These are phyloP conservation scores for Hippoglossus stenolepis DNA, from an alignment of 2,113 vertebrate genomes.

Conservation along the genomic window DNA sequence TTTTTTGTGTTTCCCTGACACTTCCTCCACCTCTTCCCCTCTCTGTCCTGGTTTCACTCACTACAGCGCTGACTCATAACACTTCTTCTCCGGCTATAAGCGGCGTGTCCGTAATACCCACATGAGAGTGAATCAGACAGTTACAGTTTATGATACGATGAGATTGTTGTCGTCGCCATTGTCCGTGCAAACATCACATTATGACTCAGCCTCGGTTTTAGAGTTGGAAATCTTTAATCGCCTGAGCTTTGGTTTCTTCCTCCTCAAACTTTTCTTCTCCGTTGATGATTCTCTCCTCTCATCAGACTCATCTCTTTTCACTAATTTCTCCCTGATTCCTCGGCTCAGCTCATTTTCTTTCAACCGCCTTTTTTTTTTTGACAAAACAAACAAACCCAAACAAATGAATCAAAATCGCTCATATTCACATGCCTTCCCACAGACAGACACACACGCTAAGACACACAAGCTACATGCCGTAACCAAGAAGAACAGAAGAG, in stretches of 20 bases:
- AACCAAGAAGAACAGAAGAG: slow-evolving; percentile 3
- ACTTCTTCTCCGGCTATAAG: not conserved
- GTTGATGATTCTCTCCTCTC: slow-evolving; percentile 46
- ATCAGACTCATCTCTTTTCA: slow-evolving; percentile 11
- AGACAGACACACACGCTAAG: no score
- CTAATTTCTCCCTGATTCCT: slow-evolving; percentile 55
- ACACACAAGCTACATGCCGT: not conserved
- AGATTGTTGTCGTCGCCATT: slow-evolving; percentile 13
- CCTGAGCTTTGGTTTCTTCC: slow-evolving; percentile 25
- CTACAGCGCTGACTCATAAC: slow-evolving; percentile 16
- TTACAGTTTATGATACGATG: not conserved
- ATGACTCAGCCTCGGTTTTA: slow-evolving; percentile 5
- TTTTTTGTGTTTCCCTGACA: not conserved
- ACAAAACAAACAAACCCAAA: slow-evolving; percentile 19
- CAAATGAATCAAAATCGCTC: no score
- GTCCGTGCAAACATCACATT: not conserved
- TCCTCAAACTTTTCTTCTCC: slow-evolving; percentile 53
- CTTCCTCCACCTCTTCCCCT: not conserved
- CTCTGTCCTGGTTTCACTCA: slow-evolving; percentile 34
- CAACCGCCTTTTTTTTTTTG: slow-evolving; percentile 11
- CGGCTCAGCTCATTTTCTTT: slow-evolving; percentile 34
- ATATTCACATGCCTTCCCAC: no score
- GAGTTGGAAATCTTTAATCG: slow-evolving; percentile 25
- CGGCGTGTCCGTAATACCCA: slow-evolving; percentile 7
- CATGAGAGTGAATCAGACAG: not conserved